Conservation (phyloP, 2,797 vertebrate species). For the Galagoides demidoff region DNA sequence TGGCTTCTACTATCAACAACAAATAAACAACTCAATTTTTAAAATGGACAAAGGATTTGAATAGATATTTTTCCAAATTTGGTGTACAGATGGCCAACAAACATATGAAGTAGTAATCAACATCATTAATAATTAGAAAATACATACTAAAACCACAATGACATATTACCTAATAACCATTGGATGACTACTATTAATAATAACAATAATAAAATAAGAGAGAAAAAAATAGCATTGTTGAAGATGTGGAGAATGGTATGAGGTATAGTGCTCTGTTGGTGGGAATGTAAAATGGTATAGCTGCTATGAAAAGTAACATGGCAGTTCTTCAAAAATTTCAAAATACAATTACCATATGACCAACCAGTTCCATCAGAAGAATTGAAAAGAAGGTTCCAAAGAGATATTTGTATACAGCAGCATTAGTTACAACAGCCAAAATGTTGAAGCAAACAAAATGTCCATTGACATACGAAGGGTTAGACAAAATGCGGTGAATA, state of each 20-base stretch:
- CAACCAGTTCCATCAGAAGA: not conserved
- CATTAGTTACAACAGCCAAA: not conserved
- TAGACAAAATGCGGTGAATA: not conserved
- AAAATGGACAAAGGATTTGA: not conserved
- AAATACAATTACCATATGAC: not conserved
- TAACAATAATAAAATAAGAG: not conserved
- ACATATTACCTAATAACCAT: not conserved
- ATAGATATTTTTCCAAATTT: not conserved
- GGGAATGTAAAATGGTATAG: not conserved
- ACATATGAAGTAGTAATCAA: not conserved
- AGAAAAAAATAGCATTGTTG: not conserved
- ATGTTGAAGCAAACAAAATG: not conserved
- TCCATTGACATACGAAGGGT: not conserved
- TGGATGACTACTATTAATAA: not conserved
- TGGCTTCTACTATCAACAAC: not conserved
- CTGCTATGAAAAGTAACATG: not conserved
- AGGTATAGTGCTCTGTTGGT: not conserved
- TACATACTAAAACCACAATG: not conserved
- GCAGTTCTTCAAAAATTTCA: not conserved
- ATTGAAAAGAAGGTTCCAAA: not conserved
- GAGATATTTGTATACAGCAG: not conserved
- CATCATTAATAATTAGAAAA: not conserved
- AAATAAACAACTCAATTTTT: not conserved
- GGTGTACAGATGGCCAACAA: not conserved
- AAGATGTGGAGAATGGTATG: not conserved